Evolutionary conservation across 2,113 vertebrate species (phyloP).

Genomic region (Thamnaconus septentrionalis): DNA sequence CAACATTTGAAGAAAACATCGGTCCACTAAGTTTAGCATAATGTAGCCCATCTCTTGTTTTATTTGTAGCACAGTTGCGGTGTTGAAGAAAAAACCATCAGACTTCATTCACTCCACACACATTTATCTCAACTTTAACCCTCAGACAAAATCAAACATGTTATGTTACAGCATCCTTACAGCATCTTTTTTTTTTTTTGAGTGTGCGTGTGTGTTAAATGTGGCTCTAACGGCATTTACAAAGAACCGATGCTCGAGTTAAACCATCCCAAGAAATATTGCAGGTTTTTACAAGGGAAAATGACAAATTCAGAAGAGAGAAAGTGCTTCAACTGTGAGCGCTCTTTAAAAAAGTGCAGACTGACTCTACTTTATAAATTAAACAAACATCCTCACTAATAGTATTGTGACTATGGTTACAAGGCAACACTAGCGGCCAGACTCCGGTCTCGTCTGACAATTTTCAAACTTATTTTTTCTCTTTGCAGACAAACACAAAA

Average conservation of each 20-base stretch:
- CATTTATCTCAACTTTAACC: neutral
- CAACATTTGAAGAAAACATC: no score
- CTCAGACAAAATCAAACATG: neutral
- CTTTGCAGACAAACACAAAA: neutral
- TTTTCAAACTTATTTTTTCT: neutral
- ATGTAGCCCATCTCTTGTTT: no score
- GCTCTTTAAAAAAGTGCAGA: conserved; percentile 14
- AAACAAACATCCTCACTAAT: conserved; percentile 5
- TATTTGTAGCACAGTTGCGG: no score
- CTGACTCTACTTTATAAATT: conserved; percentile 10
- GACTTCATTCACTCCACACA: no score
- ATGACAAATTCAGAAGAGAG: conserved; percentile 1
- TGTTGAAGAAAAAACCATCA: no score
- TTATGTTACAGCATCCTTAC: no score
- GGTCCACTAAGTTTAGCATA: no score
- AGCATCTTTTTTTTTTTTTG: no score
- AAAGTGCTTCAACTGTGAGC: conserved; percentile 17
- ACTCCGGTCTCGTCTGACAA: neutral
- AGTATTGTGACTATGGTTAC: conserved; percentile 27
- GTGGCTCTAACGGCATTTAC: no score
- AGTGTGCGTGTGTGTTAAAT: no score
- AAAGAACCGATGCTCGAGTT: conserved; percentile 9
- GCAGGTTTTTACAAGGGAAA: conserved; percentile 42
- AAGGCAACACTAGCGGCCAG: conserved; percentile 19
- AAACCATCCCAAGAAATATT: conserved; percentile 44